Conservation (phyloP, 2,113 vertebrate species). For the Sinosuthora webbiana region DNA sequence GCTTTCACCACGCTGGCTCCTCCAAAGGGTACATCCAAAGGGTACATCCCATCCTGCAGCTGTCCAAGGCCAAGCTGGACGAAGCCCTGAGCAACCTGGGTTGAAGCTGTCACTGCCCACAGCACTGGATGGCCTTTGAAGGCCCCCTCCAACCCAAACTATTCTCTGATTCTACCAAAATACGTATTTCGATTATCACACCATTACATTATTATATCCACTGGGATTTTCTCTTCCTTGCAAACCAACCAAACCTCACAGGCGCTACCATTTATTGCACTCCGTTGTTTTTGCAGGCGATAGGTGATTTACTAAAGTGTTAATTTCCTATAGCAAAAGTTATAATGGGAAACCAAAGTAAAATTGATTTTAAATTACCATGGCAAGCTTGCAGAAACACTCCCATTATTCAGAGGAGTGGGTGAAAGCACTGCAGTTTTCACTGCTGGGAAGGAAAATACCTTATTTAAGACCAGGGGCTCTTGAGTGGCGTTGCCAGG, state of each 20-base stretch:
- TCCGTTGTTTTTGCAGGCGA: constrained; percentile 2
- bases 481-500: neutral
- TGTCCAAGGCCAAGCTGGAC: neutral
- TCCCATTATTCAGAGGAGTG: constrained; percentile 26
- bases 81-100: neutral
- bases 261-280: neutral
- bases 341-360: constrained; percentile 28
- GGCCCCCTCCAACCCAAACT: neutral
- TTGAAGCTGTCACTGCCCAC: neutral
- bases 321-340: constrained; percentile 59
- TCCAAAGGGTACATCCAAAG: neutral
- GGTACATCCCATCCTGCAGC: neutral
- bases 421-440: neutral
- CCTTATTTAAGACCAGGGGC: neutral
- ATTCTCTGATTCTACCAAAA: neutral
- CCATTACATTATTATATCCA: neutral
- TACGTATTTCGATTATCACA: neutral
- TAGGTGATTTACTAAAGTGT: constrained; percentile 34
- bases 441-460: neutral
- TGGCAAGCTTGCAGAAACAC: constrained; percentile 36
- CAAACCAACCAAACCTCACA: neutral
- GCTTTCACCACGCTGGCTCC: neutral
- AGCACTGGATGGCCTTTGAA: neutral
- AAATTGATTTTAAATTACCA: constrained; percentile 63
- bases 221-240: neutral